Evolutionary conservation across 2,888 invertebrate species (phyloP).

Genomic region (Drosophila neotestacea): DNA sequence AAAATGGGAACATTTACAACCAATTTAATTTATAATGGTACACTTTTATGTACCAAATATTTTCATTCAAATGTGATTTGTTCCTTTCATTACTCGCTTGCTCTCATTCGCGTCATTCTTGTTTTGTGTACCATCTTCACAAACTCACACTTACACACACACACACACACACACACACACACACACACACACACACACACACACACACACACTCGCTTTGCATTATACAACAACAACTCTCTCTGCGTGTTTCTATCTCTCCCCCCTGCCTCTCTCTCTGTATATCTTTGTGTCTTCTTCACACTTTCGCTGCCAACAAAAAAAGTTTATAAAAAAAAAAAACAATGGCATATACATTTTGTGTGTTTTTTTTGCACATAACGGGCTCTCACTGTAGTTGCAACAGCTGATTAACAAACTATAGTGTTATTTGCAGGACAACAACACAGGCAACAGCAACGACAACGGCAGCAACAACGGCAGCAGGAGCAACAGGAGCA

Average conservation of each 20-base stretch:
- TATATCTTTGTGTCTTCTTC: constrained; percentile 22
- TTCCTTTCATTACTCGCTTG: neutral
- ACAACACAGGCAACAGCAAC: constrained; percentile 38
- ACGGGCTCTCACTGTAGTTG: neutral
- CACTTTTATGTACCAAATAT: neutral
- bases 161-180: too few relatives aligned
- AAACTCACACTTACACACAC: neutral
- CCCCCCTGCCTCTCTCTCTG: constrained; percentile 9
- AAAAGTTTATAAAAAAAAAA: neutral
- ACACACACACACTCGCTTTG: constrained; percentile 3
- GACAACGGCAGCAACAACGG: constrained; percentile 37
- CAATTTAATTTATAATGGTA: too few relatives aligned
- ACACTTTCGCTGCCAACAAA: constrained; percentile 39
- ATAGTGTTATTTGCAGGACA: constrained; percentile 53
- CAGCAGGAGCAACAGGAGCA: constrained; percentile 19
- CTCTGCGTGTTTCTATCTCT: constrained; percentile 4
- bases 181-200: neutral
- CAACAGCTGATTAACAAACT: constrained; percentile 19
- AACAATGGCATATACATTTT: constrained; percentile 40
- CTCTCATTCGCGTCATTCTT: neutral
- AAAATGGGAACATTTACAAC: neutral
- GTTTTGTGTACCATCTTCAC: neutral
- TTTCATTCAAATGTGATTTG: neutral
- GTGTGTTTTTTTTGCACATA: constrained; percentile 48
- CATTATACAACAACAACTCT: constrained; percentile 1